A percentile compares a stretch with the other conserved stretches of the same genome.
Conservation (phyloP, 1,140 invertebrate genomes). For the Magallana gigas region DNA sequence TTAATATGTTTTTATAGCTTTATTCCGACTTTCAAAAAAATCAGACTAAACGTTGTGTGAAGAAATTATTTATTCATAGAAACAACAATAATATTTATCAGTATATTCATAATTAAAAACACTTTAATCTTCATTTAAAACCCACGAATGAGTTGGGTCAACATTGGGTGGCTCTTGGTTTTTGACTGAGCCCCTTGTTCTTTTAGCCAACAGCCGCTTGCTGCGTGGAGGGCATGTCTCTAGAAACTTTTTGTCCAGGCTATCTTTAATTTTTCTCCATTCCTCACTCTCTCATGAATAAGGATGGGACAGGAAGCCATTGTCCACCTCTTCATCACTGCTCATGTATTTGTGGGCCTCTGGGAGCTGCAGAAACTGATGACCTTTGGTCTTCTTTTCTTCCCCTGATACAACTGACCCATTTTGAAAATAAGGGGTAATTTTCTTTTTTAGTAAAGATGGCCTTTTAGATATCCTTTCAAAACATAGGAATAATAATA, state of each 20-base stretch:
- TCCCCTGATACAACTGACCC: too few relatives aligned
- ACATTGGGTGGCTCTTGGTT: not conserved
- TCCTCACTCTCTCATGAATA: not conserved
- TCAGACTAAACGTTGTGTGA: not conserved
- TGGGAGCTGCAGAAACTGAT: not conserved
- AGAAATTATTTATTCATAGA: not conserved
- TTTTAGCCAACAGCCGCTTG: not conserved
- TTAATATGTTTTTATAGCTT: not conserved
- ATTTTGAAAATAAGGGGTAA: too few relatives aligned
- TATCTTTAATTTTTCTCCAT: not conserved
- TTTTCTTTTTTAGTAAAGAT: too few relatives aligned
- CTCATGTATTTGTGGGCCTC: not conserved
- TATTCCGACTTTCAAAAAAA: not conserved
- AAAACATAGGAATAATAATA: too few relatives aligned
- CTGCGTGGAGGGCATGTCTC: not conserved
- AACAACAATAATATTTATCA: too few relatives aligned
- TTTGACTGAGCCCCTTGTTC: not conserved
- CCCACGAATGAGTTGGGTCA: not conserved
- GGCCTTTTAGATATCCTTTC: too few relatives aligned
- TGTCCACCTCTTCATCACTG: not conserved
- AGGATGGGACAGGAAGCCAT: not conserved
- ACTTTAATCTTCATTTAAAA: not conserved
- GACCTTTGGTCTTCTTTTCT: not conserved
- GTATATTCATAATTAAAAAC: not conserved
- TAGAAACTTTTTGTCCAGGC: not conserved